Percentiles rank a stretch among this genome's conserved stretches.
Evolutionary conservation across 2,888 invertebrate species (phyloP).

Genomic region (Labia minor): DNA sequence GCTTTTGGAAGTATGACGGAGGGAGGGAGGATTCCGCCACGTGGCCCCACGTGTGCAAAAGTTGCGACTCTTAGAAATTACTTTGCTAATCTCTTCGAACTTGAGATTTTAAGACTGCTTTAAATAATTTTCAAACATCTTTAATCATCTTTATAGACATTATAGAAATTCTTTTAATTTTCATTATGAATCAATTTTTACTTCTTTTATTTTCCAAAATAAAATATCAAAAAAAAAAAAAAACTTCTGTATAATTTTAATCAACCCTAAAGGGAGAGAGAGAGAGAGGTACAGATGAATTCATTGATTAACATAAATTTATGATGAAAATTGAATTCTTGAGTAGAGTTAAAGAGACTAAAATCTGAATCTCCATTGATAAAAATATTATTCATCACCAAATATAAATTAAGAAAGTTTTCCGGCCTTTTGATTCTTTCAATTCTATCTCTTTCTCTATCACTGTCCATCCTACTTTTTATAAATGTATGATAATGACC

Average conservation of each 20-base stretch:
- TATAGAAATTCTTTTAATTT: not conserved
- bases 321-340: no score
- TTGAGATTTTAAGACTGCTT: conserved; percentile 6
- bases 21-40: no score
- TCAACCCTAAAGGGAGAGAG: not conserved
- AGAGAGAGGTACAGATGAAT: not conserved
- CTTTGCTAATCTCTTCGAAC: not conserved
- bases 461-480: no score
- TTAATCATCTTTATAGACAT: conserved; percentile 4
- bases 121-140: conserved; percentile 7
- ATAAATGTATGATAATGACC: no score
- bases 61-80: not conserved
- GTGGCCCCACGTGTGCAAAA: not conserved
- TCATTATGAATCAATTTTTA: not conserved
- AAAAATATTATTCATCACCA: no score
- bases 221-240: not conserved
- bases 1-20: no score
- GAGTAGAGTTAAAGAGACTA: no score
- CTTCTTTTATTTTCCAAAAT: no score
- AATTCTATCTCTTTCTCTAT: no score
- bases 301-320: not conserved
- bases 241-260: not conserved
- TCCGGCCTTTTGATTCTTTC: no score
- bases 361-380: no score
- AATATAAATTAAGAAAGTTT: no score